Conservation (phyloP, 2,888 invertebrate species). For the Trachelus troglodyta region DNA sequence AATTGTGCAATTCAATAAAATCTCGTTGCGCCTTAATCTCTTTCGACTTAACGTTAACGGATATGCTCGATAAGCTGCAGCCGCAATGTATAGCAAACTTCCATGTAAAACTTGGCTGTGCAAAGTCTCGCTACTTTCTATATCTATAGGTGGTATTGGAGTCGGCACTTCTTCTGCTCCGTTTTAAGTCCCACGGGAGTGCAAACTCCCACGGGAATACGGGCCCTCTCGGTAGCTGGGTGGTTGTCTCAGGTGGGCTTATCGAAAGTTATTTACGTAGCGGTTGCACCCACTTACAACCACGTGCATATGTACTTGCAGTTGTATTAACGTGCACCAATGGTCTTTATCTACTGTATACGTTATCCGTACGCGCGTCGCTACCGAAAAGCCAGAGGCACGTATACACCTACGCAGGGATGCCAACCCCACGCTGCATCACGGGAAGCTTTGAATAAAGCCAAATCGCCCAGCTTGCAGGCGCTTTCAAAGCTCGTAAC, state of each 20-base stretch:
- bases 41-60: neutral
- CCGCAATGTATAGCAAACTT: neutral
- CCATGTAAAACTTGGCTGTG: neutral
- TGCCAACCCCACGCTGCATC: neutral
- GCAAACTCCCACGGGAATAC: neutral
- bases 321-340: neutral
- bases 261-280: slow-evolving; percentile 52
- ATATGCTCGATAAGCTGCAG: neutral
- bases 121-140: neutral
- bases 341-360: neutral
- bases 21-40: neutral
- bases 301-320: neutral
- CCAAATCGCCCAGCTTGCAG: neutral
- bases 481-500: neutral
- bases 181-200: neutral
- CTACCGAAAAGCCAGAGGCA: neutral
- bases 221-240: slow-evolving; percentile 20
- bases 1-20: neutral
- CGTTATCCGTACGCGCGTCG: neutral
- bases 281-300: slow-evolving; percentile 29
- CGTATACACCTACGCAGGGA: neutral
- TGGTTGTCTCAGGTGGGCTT: slow-evolving; percentile 41
- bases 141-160: neutral
- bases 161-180: neutral
- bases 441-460: neutral